Base-by-base conservation (phyloP, 2,888 invertebrate species). In the Hymenopus coronatus region DNA sequence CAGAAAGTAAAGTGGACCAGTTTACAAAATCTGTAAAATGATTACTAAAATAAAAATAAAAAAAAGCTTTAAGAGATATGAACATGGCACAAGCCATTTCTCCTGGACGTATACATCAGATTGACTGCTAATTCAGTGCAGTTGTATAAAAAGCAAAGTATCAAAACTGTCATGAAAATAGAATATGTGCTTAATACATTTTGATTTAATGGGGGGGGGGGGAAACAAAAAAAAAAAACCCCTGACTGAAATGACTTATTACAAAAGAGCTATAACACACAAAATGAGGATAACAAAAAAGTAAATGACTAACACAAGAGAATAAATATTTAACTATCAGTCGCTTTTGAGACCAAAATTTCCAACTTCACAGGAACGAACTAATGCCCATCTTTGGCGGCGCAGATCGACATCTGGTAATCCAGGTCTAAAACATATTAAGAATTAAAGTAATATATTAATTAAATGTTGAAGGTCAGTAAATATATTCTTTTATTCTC, bases 361-460 rank as follows among this genome's bases (percentile, higher is more conserved):
- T 15, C 91, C 89, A n/a, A 90, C 82, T 81, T 91, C 91, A 84
- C 89, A 90, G 15, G 90, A 90, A 25, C 88, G 87, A 82, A 90
- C 91, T 27, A 91, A 81, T n/a, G 88, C 90, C 91, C 91, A 91
- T 54, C 91, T 89, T 82, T 88, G 88, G 9, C 91, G 87, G 40
- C 91, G 88, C 28, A 88, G 89, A 81, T 87, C 85, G 28, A 91
- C 86, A 88, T 91, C 90, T 15, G 85, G 87, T 4, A 70, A 20
- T 40, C 89, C 83, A 28, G 81, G 89, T 54, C 90, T 90, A 28
- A n/a, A 89, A 88, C 27, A 82, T 20, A 25, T 70, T 70, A 70
- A 70, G 3, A 70, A 70, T 70, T 70, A 40, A 40, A 40, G 40
- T 40, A 12, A 40, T 12, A 40, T 8, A 33, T 33, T 33, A 33